Evolutionary conservation across 92 coral and sea anemone genomes (phyloP).

Genomic region (Virgularia gustaviana): DNA sequence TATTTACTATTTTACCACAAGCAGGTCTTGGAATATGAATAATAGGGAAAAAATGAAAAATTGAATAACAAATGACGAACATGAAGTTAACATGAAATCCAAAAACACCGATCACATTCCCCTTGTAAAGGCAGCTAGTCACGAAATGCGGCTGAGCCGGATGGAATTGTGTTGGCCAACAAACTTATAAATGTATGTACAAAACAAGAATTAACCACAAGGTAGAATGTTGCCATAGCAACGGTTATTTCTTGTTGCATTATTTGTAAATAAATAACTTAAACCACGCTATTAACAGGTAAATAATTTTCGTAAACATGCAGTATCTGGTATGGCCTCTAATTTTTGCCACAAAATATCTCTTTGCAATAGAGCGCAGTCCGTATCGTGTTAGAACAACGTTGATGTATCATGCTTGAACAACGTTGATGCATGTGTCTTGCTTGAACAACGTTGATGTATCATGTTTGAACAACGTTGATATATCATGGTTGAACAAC

Average conservation of each 20-base stretch:
- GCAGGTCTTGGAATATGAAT: slow-evolving; percentile 88
- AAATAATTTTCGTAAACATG: too few species aligned
- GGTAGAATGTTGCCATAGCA: not conserved
- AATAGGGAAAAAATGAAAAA: not conserved
- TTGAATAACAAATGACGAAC: not conserved
- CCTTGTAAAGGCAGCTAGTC: not conserved
- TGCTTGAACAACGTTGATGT: too few species aligned
- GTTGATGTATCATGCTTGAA: too few species aligned
- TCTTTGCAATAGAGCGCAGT: too few species aligned
- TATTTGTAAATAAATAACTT: not conserved
- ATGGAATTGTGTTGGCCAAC: not conserved
- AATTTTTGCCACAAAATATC: too few species aligned
- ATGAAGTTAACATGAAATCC: not conserved
- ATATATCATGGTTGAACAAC: too few species aligned
- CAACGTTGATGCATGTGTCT: too few species aligned
- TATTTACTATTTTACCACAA: slow-evolving; percentile 94
- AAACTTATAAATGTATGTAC: not conserved
- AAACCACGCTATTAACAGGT: too few species aligned
- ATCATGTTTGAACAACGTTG: too few species aligned
- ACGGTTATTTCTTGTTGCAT: not conserved
- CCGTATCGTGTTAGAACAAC: too few species aligned
- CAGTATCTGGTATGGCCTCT: too few species aligned
- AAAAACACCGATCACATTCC: not conserved
- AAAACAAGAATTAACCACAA: too few species aligned
- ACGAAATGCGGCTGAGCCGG: not conserved